Conservation (phyloP, 2,888 invertebrate species). For the Caenorhabditis sinica region DNA sequence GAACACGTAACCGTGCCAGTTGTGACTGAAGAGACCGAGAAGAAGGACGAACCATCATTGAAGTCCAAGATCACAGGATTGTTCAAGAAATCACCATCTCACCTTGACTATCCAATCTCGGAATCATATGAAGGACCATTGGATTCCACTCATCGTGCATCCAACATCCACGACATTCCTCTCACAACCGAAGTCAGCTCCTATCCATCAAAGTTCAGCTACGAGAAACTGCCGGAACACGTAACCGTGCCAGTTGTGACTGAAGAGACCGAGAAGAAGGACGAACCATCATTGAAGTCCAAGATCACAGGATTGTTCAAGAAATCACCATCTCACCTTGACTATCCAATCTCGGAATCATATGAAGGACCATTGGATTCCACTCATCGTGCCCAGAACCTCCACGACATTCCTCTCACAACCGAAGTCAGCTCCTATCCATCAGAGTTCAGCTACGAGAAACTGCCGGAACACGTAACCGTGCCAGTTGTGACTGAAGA, state of each 20-base stretch:
- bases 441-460: conserved; percentile 29
- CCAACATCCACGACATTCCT: conserved; percentile 67
- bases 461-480: conserved; percentile 22
- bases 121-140: conserved; percentile 36
- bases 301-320: conserved; percentile 70
- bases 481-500: conserved; percentile 22
- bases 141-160: conserved; percentile 37
- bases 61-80: conserved; percentile 35
- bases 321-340: conserved; percentile 63
- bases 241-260: conserved; percentile 14
- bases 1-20: conserved; percentile 24
- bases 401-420: conserved; percentile 11
- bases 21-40: conserved; percentile 36
- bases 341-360: conserved; percentile 58
- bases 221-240: conserved; percentile 30
- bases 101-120: conserved; percentile 61
- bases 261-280: conserved; percentile 38
- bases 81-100: conserved; percentile 68
- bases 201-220: conserved; percentile 61
- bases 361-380: conserved; percentile 50
- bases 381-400: conserved; percentile 2
- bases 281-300: conserved; percentile 40
- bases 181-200: conserved; percentile 59
- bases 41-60: conserved; percentile 31
- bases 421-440: conserved; percentile 8